phyloP scores from a whole-genome alignment of 1,140 invertebrate genomes.

The Maconellicoccus hirsutus region DNA sequence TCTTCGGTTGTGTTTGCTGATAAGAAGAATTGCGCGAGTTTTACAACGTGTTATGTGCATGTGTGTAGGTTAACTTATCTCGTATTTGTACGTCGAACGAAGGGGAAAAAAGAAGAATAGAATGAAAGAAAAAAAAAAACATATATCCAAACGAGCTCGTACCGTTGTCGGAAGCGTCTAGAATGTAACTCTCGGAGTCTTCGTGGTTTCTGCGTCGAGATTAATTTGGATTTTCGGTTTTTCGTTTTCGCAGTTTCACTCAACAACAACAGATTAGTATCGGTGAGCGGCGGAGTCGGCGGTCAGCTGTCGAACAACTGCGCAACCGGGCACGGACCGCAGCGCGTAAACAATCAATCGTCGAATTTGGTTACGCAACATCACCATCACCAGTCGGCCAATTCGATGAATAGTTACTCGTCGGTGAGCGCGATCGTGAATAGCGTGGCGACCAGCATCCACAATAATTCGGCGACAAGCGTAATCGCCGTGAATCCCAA shows the following conservation, averaged over 20 bases:
- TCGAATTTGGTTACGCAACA: not conserved
- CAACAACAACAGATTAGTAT: not conserved
- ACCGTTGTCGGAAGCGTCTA: too few relatives aligned
- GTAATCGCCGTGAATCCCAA: slow-evolving; percentile 7
- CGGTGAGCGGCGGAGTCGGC: not conserved
- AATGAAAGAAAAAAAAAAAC: too few relatives aligned
- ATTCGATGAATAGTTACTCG: not conserved
- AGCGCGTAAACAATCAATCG: not conserved
- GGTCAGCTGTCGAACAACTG: not conserved
- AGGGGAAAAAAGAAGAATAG: too few relatives aligned
- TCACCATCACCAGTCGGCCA: not conserved
- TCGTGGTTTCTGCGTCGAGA: too few relatives aligned
- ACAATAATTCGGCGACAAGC: not conserved
- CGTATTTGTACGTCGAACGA: too few relatives aligned
- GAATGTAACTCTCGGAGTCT: too few relatives aligned
- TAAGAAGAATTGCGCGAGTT: too few relatives aligned
- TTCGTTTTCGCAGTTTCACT: not conserved
- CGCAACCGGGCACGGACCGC: not conserved
- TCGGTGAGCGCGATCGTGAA: slow-evolving; percentile 1
- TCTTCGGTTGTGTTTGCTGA: too few relatives aligned
- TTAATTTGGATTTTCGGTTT: too few relatives aligned
- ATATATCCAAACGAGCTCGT: too few relatives aligned
- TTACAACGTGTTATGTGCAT: too few relatives aligned
- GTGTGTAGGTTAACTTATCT: too few relatives aligned
- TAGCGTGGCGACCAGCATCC: not conserved